These are phyloP conservation scores for Drosophila merina DNA, from an alignment of 2,888 invertebrate genomes.

Conservation along the genomic window DNA sequence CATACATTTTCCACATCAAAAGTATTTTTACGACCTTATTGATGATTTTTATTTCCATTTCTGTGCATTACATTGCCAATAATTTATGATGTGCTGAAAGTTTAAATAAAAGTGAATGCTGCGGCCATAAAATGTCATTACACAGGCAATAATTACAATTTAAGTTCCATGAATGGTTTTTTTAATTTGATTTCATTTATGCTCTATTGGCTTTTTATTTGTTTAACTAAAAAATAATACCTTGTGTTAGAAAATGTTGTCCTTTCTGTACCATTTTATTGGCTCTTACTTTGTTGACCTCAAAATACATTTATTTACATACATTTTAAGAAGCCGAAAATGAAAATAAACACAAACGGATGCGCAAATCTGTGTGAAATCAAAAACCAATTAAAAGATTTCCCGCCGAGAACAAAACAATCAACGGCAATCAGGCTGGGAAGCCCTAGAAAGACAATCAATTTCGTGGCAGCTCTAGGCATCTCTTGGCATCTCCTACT, in stretches of 20 bases:
- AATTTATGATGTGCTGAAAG: neutral
- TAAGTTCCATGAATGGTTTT: neutral
- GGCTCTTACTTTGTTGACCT: too few species aligned
- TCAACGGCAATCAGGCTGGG: slow-evolving; percentile 33
- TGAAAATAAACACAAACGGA: neutral
- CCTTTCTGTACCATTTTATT: too few species aligned
- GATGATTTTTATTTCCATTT: neutral
- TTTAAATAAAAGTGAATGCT: neutral
- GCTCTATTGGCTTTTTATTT: neutral
- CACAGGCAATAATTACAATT: neutral
- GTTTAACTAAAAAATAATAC: neutral
- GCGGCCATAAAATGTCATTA: neutral
- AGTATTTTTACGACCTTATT: neutral
- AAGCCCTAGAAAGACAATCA: slow-evolving; percentile 42
- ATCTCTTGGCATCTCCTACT: neutral
- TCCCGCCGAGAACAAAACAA: slow-evolving; percentile 34
- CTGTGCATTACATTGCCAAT: neutral
- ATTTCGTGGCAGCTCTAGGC: slow-evolving; percentile 15
- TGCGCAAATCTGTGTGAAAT: neutral
- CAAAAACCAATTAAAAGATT: slow-evolving; percentile 39
- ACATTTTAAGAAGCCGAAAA: neutral
- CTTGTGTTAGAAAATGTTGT: too few species aligned
- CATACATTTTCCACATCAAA: neutral
- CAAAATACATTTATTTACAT: neutral
- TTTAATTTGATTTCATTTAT: neutral